These are phyloP conservation scores for Cabera pusaria DNA, from an alignment of 2,888 invertebrate species.

Conservation along the genomic window DNA sequence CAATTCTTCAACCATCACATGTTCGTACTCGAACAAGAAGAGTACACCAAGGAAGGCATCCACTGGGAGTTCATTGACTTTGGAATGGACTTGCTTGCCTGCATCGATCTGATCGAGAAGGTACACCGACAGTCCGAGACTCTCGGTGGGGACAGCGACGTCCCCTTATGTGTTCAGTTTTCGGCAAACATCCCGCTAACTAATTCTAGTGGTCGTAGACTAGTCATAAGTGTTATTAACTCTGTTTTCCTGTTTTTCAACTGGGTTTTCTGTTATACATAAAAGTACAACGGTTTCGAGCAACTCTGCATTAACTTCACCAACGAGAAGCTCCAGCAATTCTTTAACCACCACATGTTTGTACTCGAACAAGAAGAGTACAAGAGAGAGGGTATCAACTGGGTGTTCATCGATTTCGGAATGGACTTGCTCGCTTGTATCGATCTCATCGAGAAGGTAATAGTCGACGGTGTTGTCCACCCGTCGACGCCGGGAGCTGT, in stretches of 20 bases:
- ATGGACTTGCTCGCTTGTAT: conserved; percentile 98
- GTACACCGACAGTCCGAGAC: conserved; percentile 82
- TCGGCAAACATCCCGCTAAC: conserved; percentile 51
- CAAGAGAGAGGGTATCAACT: conserved; percentile 96
- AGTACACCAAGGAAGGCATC: conserved; percentile 98
- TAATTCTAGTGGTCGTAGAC: conserved; percentile 40
- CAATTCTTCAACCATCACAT: conserved; percentile 99
- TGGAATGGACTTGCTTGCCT: conserved; percentile 99
- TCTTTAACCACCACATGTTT: conserved; percentile 99
- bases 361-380: conserved; percentile 98
- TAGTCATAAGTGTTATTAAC: conserved; percentile 42
- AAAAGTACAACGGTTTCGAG: conserved; percentile 97
- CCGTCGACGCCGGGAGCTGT: conserved; percentile 52
- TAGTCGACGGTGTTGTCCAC: conserved; percentile 46
- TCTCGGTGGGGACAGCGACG: conserved; percentile 50
- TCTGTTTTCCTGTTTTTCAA: conserved; percentile 50
- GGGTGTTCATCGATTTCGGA: conserved; percentile 98
- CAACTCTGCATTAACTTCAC: conserved; percentile 99
- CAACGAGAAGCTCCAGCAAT: conserved; percentile 98
- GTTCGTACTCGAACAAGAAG: conserved; percentile 99
- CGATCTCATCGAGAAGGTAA: conserved; percentile 97
- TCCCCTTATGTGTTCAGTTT: conserved; percentile 46
- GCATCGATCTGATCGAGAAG: conserved; percentile 99
- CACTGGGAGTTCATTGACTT: conserved; percentile 99
- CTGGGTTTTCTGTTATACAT: conserved; percentile 61